Evolutionary conservation across 1,140 invertebrate genomes (phyloP).

Genomic region (Hormaphis cornu): DNA sequence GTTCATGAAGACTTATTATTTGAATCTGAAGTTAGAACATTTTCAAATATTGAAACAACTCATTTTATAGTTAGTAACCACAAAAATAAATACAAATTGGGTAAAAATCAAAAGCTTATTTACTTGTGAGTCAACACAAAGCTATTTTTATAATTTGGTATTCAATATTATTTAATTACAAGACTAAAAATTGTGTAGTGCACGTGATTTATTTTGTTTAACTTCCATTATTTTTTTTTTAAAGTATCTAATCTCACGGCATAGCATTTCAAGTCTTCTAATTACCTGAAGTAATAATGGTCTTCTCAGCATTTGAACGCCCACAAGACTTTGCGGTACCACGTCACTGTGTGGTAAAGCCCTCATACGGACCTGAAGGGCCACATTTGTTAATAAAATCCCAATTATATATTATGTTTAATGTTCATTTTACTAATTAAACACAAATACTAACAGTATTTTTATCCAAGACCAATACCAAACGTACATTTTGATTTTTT

Average conservation of each 20-base stretch:
- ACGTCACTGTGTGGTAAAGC: constrained; percentile 14
- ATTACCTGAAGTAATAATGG: constrained; percentile 68
- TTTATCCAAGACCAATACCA: too few relatives aligned
- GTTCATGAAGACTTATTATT: too few relatives aligned
- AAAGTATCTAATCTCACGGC: constrained; percentile 10
- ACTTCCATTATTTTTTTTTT: neutral
- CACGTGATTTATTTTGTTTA: constrained; percentile 2
- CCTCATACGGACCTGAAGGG: constrained; percentile 27
- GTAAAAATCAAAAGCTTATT: too few relatives aligned
- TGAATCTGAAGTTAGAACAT: too few relatives aligned
- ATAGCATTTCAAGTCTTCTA: constrained; percentile 18
- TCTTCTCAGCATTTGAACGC: constrained; percentile 43
- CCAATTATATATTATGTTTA: constrained; percentile 14
- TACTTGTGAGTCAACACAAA: constrained; percentile 30
- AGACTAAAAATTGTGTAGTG: constrained; percentile 8
- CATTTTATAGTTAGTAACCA: too few relatives aligned
- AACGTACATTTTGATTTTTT: too few relatives aligned
- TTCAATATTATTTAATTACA: neutral
- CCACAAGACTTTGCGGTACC: constrained; percentile 1
- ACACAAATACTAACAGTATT: neutral
- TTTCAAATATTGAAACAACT: too few relatives aligned
- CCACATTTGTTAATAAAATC: constrained; percentile 27
- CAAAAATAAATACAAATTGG: too few relatives aligned
- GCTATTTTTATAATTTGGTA: neutral
- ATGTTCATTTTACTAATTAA: too few relatives aligned